Conservation (phyloP, 2,113 vertebrate genomes). For the Monopterus albus region DNA sequence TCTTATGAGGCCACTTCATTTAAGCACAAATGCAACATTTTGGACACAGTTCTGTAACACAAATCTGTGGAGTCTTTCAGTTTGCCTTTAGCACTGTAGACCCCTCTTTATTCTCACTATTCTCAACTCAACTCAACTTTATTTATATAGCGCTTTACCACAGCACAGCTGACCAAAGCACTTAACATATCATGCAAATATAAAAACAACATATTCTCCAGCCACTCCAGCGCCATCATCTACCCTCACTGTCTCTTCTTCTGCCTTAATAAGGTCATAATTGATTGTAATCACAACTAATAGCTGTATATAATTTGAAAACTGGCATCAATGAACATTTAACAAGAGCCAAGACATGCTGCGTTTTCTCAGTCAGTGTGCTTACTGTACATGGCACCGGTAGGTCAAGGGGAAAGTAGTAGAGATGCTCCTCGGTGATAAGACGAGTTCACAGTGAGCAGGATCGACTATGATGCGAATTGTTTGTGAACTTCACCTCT, state of each 20-base stretch:
- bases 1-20: not conserved
- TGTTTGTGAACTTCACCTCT: not conserved
- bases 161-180: no score
- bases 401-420: not conserved
- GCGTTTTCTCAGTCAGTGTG: not conserved
- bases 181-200: no score
- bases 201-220: no score
- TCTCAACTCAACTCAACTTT: no score
- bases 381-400: not conserved
- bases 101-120: not conserved
- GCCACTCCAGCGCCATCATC: no score
- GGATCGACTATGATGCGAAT: not conserved
- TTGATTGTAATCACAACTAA: not conserved
- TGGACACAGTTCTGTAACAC: no score
- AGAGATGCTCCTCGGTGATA: not conserved
- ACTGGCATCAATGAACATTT: conserved; percentile 4
- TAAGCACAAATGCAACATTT: conserved; percentile 15
- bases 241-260: not conserved
- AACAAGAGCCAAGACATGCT: not conserved
- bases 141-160: no score
- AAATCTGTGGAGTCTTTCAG: not conserved
- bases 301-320: conserved; percentile 25
- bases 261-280: conserved; percentile 12
- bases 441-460: not conserved
- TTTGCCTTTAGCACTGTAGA: not conserved